phyloP scores from a whole-genome alignment of 2,797 vertebrate genomes.

The Amblyraja radiata region DNA sequence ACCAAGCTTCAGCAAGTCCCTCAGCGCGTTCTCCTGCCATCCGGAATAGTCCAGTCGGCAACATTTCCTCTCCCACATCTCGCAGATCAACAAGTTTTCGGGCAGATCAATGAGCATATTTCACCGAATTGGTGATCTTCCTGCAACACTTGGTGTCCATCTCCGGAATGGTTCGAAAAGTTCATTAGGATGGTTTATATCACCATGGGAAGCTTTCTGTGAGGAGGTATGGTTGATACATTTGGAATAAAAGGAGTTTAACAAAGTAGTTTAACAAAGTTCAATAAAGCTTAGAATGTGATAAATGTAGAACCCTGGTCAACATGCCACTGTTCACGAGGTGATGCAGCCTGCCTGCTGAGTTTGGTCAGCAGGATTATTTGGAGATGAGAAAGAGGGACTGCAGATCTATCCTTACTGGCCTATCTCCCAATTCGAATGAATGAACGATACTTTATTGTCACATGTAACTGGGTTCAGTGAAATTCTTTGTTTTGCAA shows the following conservation, averaged over 20 bases:
- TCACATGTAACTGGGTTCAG: too few species aligned
- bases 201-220: neutral
- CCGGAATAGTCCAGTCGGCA: too few species aligned
- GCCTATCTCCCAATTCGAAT: neutral
- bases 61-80: too few species aligned
- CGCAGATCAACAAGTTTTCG: too few species aligned
- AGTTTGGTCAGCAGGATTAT: neutral
- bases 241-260: neutral
- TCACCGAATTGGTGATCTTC: too few species aligned
- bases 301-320: neutral
- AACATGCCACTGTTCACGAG: neutral
- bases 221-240: neutral
- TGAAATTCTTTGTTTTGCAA: too few species aligned
- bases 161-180: neutral
- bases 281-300: neutral
- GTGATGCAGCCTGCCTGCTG: neutral
- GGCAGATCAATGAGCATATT: too few species aligned
- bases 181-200: neutral
- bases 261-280: neutral
- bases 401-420: neutral
- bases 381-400: neutral
- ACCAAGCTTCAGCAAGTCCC: too few species aligned
- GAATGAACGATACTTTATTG: too few species aligned
- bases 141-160: too few species aligned
- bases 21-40: too few species aligned